These are phyloP conservation scores for Malacosoma neustria DNA, from an alignment of 2,888 invertebrate genomes.

Conservation along the genomic window DNA sequence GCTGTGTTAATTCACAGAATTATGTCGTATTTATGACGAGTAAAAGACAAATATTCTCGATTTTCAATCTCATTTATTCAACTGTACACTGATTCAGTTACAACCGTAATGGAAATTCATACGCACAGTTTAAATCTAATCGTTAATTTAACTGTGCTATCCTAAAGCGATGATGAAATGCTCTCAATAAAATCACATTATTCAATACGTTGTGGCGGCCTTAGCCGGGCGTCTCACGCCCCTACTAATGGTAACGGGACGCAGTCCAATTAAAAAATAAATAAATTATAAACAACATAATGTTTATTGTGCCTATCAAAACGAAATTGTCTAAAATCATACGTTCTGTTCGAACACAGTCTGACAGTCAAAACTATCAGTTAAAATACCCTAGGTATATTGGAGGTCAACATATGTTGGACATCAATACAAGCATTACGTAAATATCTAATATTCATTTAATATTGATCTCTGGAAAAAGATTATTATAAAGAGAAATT, in stretches of 20 bases:
- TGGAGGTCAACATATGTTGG: no score
- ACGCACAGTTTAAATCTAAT: conserved; percentile 50
- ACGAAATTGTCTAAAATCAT: conserved; percentile 63
- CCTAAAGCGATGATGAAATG: conserved; percentile 30
- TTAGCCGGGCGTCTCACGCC: conserved; percentile 14
- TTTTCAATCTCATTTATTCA: conserved; percentile 68
- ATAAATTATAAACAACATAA: conserved; percentile 68
- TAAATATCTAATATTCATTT: no score
- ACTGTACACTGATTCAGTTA: conserved; percentile 69
- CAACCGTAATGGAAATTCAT: conserved; percentile 53
- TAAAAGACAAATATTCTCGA: conserved; percentile 22
- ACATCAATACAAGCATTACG: no score
- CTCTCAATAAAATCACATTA: conserved; percentile 30
- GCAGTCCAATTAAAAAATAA: conserved; percentile 56
- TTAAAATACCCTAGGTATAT: no score
- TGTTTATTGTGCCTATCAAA: conserved; percentile 67
- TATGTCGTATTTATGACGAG: no score
- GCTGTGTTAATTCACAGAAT: no score
- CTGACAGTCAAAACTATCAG: no score
- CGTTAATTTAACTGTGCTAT: conserved; percentile 45
- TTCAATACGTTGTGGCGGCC: background rate
- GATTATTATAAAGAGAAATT: no score
- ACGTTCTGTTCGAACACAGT: no score
- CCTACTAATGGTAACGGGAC: conserved; percentile 29
- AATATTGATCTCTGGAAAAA: no score